Base-by-base conservation (phyloP, 1,140 invertebrate species). In the Drosophila hydei region DNA sequence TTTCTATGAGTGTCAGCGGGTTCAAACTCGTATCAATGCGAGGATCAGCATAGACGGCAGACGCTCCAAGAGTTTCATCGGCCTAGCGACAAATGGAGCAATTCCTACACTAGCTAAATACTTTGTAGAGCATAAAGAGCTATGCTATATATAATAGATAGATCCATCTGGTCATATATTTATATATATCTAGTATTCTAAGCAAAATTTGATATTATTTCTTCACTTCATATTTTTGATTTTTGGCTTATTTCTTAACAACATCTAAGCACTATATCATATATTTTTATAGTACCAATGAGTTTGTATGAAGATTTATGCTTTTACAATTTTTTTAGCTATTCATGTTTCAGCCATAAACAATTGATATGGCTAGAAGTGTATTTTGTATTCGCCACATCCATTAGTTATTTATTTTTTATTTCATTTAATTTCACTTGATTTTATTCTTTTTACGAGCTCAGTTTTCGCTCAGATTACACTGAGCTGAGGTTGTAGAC, bases 11-110 rank as follows among this genome's bases (percentile, higher is more conserved):
- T 85, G 80, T 84, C 80, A 84, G 77, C 50, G 80, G 23, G 80
- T 85, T 85, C 80, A 85, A 69, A 74, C 60, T 60, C 76, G 63
- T 77, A 77, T 77, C 74, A 74, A 61, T 58, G 8, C 27, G 38
- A 59, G 62, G 51, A 72, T 68, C 56, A 30, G n/a, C 51, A 51
- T 38, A 62, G 43, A 61, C 33, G 48, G 16, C 51, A 43, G 27
- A 54, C 52, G 52, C 33, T 72, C 30, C 25, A 59, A 48, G 50
- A 36, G 14, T 36, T 19, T n/a, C 36, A 30, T 58, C 9, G 52
- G 16, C 64, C 25, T 43, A 33, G 64, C 55, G 40, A 72, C 70
- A 68, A 54, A 4, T 50, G 48, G 11, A 25, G 64, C 63, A 19
- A 14, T 54, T 42, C 38, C 14, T 42, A 7, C 8, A 8, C 14